Evolutionary conservation across 2,113 vertebrate genomes (phyloP), one percentile per base, ranked within the genome.

Genomic region (Pteropus alecto): DNA sequence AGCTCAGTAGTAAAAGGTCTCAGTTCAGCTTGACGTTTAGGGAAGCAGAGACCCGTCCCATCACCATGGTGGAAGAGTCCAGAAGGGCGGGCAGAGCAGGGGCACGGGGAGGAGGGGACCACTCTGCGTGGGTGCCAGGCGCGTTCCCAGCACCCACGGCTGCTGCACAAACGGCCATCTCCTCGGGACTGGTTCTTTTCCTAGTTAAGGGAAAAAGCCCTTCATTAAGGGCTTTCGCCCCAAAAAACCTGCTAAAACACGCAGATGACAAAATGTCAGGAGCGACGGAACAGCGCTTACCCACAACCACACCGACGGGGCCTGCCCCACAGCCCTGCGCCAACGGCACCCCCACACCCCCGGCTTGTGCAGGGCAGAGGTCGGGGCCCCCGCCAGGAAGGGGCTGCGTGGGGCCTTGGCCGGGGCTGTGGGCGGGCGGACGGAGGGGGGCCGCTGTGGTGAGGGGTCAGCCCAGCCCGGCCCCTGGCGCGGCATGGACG

Each of bases 161-260:
- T 16, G 0, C 43, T 8, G 13, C 7, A 0, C 18, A 1, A 0
- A 10, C 33, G 1, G 0, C 26, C n/a, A 0, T 24, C 24, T 19
- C 43, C 56, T 2, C 8, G 5, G 18, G 18, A 11, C 7, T 33
- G 6, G 18, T 35, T 26, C 35, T 6, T 19, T 15, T 16, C 13
- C 63, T 26, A 54, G 60, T 38, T 16, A n/a, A 3, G 38, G 38
- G 38, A 38, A 6, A 5, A 70, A 28, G n/a, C 2, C 65, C 81
- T 22, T 4, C 24, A 5, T 8, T 14, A 33, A 79, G 30, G 30
- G 46, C 65, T 41, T 12, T 21, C 19, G 14, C 41, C 74, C 19
- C 3, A 1, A 26, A 76, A 1, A 24, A 56, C 48, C 12, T 2
- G 13, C 48, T n/a, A 12, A 38, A 73, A 16, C 33, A 21, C 13